Evolutionary conservation across 2,797 vertebrate genomes (phyloP).

Genomic region (Lepus oiostolus): DNA sequence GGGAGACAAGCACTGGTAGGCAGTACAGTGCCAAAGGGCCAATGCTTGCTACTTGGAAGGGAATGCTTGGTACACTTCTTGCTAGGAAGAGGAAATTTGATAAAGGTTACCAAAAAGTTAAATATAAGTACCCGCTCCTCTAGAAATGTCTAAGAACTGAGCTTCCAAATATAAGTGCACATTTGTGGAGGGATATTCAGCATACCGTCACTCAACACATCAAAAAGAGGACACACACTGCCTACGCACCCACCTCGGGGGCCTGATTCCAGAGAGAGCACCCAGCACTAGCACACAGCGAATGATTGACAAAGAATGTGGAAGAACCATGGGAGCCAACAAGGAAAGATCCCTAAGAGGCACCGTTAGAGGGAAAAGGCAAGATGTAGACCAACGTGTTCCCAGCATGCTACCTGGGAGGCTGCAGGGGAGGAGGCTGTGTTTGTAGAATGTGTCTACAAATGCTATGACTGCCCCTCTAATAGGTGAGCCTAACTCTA

Average conservation of each 20-base stretch:
- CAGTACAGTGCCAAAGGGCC: accelerated
- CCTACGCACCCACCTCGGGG: not conserved
- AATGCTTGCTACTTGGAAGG: no score
- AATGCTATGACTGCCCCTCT: not conserved
- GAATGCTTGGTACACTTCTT: no score
- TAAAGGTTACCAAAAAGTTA: not conserved
- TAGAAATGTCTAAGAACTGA: not conserved
- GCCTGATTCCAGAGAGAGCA: not conserved
- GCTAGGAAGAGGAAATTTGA: not conserved
- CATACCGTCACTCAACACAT: not conserved
- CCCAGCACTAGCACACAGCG: not conserved
- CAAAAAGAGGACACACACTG: not conserved
- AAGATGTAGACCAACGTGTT: not conserved
- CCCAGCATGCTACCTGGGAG: not conserved
- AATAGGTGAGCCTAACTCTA: not conserved
- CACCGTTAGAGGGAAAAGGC: not conserved
- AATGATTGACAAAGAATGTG: not conserved
- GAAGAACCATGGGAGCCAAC: not conserved
- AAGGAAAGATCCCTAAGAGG: not conserved
- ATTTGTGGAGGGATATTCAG: not conserved
- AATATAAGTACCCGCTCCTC: not conserved
- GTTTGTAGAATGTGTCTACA: not conserved
- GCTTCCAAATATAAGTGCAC: not conserved
- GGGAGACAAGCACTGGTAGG: not conserved
- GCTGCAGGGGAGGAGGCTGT: not conserved